Base-by-base conservation (phyloP, 2,888 invertebrate genomes). In the Xylota segnis region DNA sequence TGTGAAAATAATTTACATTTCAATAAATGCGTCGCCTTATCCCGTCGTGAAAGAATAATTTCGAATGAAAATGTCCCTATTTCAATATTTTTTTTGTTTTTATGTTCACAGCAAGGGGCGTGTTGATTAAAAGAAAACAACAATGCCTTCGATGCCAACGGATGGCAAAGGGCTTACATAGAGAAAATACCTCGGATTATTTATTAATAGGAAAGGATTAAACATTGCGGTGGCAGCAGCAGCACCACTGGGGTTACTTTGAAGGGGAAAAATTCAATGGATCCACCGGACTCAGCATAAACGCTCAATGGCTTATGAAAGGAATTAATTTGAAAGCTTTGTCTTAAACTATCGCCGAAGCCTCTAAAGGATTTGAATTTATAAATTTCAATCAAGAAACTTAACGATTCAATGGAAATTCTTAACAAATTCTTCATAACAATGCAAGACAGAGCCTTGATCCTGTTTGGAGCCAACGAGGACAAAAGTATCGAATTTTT, bases 1-100 rank as follows among this genome's bases (percentile, higher is more conserved):
- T 54, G 43, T 59, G 63, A 37, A 58, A 71, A 65, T 32, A 45
- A 83, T 84, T 84, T 70, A 70, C 79, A 59, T 78, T 78, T 68
- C 50, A 61, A 68, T 66, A 72, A 66, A 56, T 61, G 29, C 18
- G 47, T 63, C 74, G 70, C 9, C 50, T 58, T 66, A 16, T 59
- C 72, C 45, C 78, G 56, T 52, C 16, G 68, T 27, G 68, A 37
- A 34, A 27, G 34, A 59, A 32, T 65, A 32, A 18, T 37, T 59
- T 34, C 50, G 32, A 66, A 61, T 32, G 27, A 45, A 71, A 63
- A 29, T 63, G 56, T 71, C 43, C 43, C 34, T 54, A 43, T 47
- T 58, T 58, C 27, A 27, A 12, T 43, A 34, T 58, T 37, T 4
- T 9, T 27, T 45, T 50, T 37, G 29, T 23, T 71, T 45, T 45